Percentiles rank a stretch among this genome's conserved stretches.
phyloP scores from a whole-genome alignment of 1,140 invertebrate genomes.

The Trigoniulus corallinus region DNA sequence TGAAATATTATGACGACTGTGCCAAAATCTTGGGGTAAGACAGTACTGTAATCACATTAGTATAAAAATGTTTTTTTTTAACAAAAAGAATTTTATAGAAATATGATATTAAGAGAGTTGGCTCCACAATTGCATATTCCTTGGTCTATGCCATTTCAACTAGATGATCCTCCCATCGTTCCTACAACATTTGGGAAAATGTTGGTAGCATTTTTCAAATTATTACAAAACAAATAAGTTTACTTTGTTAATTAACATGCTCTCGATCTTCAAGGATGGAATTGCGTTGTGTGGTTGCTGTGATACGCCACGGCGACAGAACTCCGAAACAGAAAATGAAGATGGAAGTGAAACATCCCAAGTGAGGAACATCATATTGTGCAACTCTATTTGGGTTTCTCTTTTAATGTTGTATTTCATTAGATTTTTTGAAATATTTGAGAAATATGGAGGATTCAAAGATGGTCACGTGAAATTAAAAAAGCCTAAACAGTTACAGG shows the following conservation, averaged over 20 bases:
- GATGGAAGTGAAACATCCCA: constrained; percentile 96
- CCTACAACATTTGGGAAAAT: constrained; percentile 98
- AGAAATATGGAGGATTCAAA: constrained; percentile 91
- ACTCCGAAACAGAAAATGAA: constrained; percentile 99
- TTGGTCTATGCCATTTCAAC: constrained; percentile 88
- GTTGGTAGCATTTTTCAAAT: constrained; percentile 34
- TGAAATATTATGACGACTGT: constrained; percentile 99
- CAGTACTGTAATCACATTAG: constrained; percentile 2
- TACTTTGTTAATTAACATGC: neutral
- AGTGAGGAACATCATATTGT: constrained; percentile 38
- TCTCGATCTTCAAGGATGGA: constrained; percentile 57
- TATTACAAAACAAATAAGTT: neutral
- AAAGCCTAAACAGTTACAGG: constrained; percentile 87
- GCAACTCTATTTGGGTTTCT: neutral
- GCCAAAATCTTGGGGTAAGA: constrained; percentile 77
- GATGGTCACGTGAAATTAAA: constrained; percentile 95
- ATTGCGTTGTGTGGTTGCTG: constrained; percentile 89
- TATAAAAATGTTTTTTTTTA: constrained; percentile 4
- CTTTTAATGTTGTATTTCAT: constrained; percentile 10
- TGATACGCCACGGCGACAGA: constrained; percentile 94
- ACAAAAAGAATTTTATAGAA: constrained; percentile 23
- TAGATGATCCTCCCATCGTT: constrained; percentile 96
- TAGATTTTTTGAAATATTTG: constrained; percentile 96
- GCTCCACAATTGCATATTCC: constrained; percentile 91
- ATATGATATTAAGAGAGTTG: constrained; percentile 79